Evolutionary conservation across 2,888 invertebrate species (phyloP).

Genomic region (Odiellus spinosus): DNA sequence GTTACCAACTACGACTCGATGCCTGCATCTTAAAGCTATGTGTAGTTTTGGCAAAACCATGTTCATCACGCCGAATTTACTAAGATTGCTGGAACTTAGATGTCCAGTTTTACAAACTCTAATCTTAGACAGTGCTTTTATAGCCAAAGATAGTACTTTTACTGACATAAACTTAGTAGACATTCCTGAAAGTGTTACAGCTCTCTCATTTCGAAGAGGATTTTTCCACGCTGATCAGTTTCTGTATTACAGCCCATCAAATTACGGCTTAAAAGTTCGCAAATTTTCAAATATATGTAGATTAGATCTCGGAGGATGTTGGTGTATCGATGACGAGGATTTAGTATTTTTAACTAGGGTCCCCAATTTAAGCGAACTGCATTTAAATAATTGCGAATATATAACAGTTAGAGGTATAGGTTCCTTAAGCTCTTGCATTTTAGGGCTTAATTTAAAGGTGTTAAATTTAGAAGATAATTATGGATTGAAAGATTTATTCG

Average conservation of each 20-base stretch:
- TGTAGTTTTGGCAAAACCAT: background rate
- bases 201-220: background rate
- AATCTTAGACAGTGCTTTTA: background rate
- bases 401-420: background rate
- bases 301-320: background rate
- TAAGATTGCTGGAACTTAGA: background rate
- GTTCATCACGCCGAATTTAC: background rate
- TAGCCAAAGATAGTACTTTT: background rate
- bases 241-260: background rate
- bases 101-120: background rate
- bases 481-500: background rate
- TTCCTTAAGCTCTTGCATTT: background rate
- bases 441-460: background rate
- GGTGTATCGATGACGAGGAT: background rate
- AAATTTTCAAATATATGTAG: background rate
- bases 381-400: background rate
- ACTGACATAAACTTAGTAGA: background rate
- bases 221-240: constrained; percentile 1
- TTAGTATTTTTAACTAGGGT: background rate
- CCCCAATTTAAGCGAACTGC: background rate
- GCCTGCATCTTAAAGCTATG: background rate
- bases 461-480: background rate
- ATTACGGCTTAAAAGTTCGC: background rate
- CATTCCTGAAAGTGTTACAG: background rate
- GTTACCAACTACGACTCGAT: background rate